These are phyloP conservation scores for Apomyelois bistriatella DNA, from an alignment of 2,888 invertebrate genomes.

Conservation along the genomic window DNA sequence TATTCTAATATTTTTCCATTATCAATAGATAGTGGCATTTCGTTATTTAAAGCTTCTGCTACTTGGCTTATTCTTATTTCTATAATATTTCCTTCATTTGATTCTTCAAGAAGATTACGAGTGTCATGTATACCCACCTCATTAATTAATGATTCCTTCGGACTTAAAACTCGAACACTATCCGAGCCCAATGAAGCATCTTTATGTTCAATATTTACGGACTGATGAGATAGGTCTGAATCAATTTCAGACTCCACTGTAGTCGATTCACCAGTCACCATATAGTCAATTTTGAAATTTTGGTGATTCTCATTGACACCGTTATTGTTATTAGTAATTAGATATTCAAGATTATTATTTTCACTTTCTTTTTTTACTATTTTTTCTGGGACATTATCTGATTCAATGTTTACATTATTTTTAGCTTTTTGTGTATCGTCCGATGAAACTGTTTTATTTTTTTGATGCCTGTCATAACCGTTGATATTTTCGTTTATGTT, in stretches of 20 bases:
- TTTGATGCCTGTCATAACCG: background rate
- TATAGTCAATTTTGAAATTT: background rate
- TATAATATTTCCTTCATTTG: conserved; percentile 25
- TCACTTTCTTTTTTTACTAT: background rate
- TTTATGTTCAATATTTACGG: background rate
- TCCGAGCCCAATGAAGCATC: background rate
- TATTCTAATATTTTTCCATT: background rate
- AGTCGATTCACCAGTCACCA: background rate
- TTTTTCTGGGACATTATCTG: background rate
- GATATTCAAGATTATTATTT: background rate
- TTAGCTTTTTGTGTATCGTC: background rate
- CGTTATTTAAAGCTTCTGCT: conserved; percentile 3
- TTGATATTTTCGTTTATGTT: background rate
- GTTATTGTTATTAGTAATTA: background rate
- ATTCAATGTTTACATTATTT: background rate
- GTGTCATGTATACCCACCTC: background rate
- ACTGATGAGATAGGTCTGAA: background rate
- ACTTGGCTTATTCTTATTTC: conserved; percentile 12
- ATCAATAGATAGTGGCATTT: background rate
- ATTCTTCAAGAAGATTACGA: conserved; percentile 12
- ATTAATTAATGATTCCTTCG: background rate
- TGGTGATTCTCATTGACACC: background rate
- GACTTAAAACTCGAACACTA: background rate
- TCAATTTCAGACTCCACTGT: background rate
- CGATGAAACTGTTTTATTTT: background rate